Percentiles rank a stretch among this genome's conserved stretches.
Conservation (phyloP, 2,113 vertebrate species). For the Mobula birostris region DNA sequence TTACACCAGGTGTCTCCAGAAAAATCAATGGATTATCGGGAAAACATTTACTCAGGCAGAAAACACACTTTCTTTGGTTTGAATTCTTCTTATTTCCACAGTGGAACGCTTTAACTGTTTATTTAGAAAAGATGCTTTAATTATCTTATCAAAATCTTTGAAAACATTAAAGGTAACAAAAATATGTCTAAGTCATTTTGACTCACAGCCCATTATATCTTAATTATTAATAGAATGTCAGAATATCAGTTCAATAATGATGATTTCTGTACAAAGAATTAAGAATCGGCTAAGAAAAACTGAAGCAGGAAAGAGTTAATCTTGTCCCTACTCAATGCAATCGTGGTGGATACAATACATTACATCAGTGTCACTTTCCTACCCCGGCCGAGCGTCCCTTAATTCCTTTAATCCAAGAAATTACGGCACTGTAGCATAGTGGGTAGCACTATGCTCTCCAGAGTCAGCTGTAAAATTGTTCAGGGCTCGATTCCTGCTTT, state of each 20-base stretch:
- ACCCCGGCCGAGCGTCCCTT: no score
- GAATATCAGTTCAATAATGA: background rate
- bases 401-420: no score
- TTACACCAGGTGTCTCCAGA: constrained; percentile 49
- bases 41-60: constrained; percentile 53
- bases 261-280: background rate
- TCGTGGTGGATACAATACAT: no score
- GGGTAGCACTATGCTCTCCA: no score
- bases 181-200: background rate
- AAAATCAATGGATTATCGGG: constrained; percentile 59
- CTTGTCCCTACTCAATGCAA: no score
- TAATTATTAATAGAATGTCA: background rate
- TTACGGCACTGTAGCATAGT: no score
- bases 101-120: constrained; percentile 46
- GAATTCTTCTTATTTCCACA: constrained; percentile 63
- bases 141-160: constrained; percentile 36
- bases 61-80: constrained; percentile 63
- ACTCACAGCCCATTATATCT: background rate
- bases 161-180: constrained; percentile 22
- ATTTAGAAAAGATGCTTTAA: constrained; percentile 32
- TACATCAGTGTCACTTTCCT: no score
- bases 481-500: no score
- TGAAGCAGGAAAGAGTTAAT: no score
- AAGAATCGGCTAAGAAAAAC: background rate
- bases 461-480: no score